Evolutionary conservation across 2,888 invertebrate species (phyloP).

Genomic region (Drosophila hamatofila): DNA sequence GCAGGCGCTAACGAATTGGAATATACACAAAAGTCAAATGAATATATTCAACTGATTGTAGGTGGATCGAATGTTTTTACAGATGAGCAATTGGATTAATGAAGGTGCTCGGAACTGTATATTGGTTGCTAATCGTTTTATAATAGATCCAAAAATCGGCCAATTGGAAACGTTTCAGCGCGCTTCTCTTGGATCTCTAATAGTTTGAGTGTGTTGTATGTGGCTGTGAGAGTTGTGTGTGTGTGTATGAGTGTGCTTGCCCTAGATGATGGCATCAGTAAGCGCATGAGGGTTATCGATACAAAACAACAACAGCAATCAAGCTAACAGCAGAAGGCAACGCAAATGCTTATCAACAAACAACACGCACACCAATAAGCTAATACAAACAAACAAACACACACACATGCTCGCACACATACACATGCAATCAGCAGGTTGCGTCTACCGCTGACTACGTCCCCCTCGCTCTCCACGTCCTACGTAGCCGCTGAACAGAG

Average conservation of each 20-base stretch:
- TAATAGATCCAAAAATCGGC: constrained; percentile 41
- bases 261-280: constrained; percentile 62
- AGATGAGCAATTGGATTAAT: constrained; percentile 63
- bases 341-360: constrained; percentile 71
- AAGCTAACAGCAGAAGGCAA: constrained; percentile 42
- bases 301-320: constrained; percentile 53
- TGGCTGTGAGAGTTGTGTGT: background rate
- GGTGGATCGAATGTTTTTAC: constrained; percentile 25
- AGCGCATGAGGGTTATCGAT: constrained; percentile 69
- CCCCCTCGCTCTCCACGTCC: constrained; percentile 1
- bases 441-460: constrained; percentile 20
- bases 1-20: constrained; percentile 6
- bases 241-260: constrained; percentile 22
- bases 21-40: background rate
- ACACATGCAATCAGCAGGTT: constrained; percentile 29
- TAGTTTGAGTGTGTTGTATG: constrained; percentile 5
- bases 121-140: constrained; percentile 56
- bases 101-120: constrained; percentile 42
- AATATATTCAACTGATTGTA: constrained; percentile 13
- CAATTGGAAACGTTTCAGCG: constrained; percentile 41
- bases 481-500: constrained; percentile 10
- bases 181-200: constrained; percentile 10
- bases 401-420: constrained; percentile 10
- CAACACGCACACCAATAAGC: constrained; percentile 57
- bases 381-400: constrained; percentile 12